Evolutionary conservation across 1,140 invertebrate genomes (phyloP).

Genomic region (Sminthurinus signatus): DNA sequence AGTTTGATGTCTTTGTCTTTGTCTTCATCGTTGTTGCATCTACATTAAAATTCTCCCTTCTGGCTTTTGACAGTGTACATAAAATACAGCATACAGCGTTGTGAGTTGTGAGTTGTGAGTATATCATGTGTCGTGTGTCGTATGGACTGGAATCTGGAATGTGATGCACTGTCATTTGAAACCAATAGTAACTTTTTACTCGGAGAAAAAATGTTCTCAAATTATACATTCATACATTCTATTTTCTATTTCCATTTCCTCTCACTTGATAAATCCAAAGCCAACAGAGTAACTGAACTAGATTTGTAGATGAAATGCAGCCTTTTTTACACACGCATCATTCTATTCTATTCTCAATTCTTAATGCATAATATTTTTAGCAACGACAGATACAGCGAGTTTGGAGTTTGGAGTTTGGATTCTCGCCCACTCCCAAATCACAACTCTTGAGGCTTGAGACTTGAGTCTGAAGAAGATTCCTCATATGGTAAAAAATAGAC

Average conservation of each 20-base stretch:
- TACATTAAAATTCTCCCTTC: no score
- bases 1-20: neutral
- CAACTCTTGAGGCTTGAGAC: no score
- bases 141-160: no score
- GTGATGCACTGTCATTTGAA: neutral
- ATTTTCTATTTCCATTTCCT: neutral
- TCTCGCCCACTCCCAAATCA: neutral
- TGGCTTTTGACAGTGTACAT: no score
- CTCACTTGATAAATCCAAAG: constrained; percentile 4
- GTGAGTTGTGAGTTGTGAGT: no score
- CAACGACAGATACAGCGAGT: neutral
- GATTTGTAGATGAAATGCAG: neutral
- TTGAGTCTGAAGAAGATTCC: no score
- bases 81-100: no score
- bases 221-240: neutral
- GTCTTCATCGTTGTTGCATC: no score
- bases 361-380: neutral
- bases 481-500: no score
- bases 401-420: neutral
- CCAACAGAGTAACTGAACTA: no score
- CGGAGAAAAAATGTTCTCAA: neutral
- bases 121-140: no score
- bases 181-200: neutral
- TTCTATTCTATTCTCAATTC: neutral
- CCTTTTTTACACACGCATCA: neutral